Conservation (phyloP, 2,888 invertebrate species). For the Latheticus oryzae region DNA sequence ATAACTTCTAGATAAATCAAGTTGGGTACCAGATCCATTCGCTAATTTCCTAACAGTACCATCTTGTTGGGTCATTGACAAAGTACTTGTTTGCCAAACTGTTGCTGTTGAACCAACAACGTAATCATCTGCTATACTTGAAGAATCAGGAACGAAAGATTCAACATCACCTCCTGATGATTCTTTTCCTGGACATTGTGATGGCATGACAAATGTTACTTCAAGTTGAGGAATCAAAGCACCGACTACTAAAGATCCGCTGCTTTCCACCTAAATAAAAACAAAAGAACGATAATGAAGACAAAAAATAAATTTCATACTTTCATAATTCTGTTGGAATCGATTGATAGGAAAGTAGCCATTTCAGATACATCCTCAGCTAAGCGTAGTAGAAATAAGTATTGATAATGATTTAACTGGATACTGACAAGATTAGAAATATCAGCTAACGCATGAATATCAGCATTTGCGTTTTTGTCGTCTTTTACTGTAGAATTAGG, state of each 20-base stretch:
- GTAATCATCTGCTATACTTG: conserved; percentile 83
- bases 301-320: conserved; percentile 56
- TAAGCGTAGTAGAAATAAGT: conserved; percentile 86
- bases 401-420: conserved; percentile 94
- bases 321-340: conserved; percentile 78
- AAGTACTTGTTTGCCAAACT: conserved; percentile 57
- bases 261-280: conserved; percentile 62
- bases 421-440: conserved; percentile 87
- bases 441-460: conserved; percentile 84
- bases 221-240: conserved; percentile 88
- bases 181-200: conserved; percentile 86
- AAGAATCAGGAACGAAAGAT: conserved; percentile 83
- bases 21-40: conserved; percentile 46
- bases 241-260: conserved; percentile 75
- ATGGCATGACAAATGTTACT: conserved; percentile 88
- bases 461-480: conserved; percentile 65
- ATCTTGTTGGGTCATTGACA: conserved; percentile 52
- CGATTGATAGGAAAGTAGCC: conserved; percentile 81
- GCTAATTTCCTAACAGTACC: conserved; percentile 46
- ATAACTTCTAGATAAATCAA: conserved; percentile 46
- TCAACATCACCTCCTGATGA: conserved; percentile 87
- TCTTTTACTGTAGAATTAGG: conserved; percentile 61
- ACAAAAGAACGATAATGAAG: conserved; percentile 2
- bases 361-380: conserved; percentile 85
- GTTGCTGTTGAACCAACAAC: conserved; percentile 62